Percentiles rank a stretch among this genome's conserved stretches.
These are phyloP conservation scores for Drosophila nikananu DNA, from an alignment of 1,140 invertebrate species.

Conservation along the genomic window DNA sequence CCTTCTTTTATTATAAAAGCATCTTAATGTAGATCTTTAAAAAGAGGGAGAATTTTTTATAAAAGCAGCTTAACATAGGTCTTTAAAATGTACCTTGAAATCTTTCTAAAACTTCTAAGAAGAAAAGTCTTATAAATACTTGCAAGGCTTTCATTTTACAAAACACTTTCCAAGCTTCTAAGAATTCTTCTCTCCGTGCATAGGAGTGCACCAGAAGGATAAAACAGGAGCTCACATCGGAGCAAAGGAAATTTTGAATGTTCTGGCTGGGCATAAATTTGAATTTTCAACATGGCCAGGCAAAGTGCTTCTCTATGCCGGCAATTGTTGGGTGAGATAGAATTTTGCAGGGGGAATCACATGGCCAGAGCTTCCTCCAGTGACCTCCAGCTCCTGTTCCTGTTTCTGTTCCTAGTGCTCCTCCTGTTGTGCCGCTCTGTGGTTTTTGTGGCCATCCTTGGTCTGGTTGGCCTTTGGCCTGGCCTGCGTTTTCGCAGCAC, in stretches of 20 bases:
- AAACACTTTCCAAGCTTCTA: too few relatives aligned
- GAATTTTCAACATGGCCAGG: constrained; percentile 68
- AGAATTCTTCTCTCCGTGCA: not conserved
- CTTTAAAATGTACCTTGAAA: not conserved
- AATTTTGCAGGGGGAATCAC: constrained; percentile 40
- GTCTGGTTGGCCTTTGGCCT: constrained; percentile 11
- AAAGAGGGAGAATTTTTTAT: too few relatives aligned
- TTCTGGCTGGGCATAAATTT: constrained; percentile 72
- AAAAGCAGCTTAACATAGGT: not conserved
- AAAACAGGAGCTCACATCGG: constrained; percentile 13
- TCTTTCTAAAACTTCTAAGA: not conserved
- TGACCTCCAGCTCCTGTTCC: constrained; percentile 5
- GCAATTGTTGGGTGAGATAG: constrained; percentile 34
- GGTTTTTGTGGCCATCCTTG: constrained; percentile 51
- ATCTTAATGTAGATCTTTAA: not conserved
- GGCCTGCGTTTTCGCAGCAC: constrained; percentile 26
- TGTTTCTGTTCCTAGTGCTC: constrained; percentile 1
- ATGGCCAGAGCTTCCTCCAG: constrained; percentile 15
- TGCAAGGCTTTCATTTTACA: not conserved
- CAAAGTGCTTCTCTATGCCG: constrained; percentile 17
- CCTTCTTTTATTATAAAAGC: too few relatives aligned
- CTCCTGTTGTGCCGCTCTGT: constrained; percentile 49
- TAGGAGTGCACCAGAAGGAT: constrained; percentile 5
- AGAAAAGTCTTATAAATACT: not conserved
- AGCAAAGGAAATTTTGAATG: constrained; percentile 41